phyloP scores from a whole-genome alignment of 1,140 invertebrate species.

The Spodoptera litura region DNA sequence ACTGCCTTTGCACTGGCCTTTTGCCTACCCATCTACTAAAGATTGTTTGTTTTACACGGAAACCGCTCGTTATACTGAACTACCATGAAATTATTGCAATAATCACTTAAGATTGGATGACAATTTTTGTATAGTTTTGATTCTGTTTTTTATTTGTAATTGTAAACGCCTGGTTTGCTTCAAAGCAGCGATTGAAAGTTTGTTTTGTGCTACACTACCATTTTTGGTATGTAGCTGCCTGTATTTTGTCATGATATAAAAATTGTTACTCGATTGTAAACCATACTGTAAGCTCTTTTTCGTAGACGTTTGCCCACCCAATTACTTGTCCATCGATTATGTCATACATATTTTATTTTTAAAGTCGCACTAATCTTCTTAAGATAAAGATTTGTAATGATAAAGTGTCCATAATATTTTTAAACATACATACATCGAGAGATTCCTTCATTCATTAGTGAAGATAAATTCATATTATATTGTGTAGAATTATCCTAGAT shows the following conservation, averaged over 20 bases:
- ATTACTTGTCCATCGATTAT: conserved; percentile 10
- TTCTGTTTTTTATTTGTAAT: no score
- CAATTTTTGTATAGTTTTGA: neutral
- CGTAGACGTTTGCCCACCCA: neutral
- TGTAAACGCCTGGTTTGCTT: neutral
- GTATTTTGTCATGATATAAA: no score
- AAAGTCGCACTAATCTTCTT: neutral
- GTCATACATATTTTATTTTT: conserved; percentile 1
- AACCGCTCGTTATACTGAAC: conserved; percentile 37
- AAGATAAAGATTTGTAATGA: no score
- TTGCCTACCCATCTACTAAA: conserved; percentile 16
- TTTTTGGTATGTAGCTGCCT: no score
- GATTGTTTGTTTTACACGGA: conserved; percentile 49
- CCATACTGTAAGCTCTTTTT: neutral
- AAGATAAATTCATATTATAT: no score
- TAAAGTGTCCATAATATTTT: no score
- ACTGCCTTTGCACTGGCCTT: conserved; percentile 18
- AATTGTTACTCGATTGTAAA: conserved; percentile 6
- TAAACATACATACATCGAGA: no score
- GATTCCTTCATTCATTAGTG: no score
- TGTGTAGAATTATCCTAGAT: no score
- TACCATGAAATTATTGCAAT: conserved; percentile 29
- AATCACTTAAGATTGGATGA: neutral
- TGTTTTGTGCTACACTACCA: no score
- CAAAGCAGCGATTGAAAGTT: neutral